Evolutionary conservation across 1,140 invertebrate species (phyloP).

Genomic region (Eumeta japonica): DNA sequence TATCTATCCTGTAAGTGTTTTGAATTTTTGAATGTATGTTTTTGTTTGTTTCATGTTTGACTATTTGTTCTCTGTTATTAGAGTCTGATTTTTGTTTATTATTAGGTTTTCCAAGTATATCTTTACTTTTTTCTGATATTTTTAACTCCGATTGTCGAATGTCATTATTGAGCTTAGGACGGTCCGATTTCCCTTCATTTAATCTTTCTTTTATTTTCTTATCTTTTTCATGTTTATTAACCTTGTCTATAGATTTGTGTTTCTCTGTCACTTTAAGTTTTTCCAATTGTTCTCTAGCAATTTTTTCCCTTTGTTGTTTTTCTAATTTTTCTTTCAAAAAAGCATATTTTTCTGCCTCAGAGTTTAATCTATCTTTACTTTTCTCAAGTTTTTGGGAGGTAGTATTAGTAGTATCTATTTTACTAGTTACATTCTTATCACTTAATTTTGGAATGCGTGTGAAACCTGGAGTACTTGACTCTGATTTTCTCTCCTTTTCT

Average conservation of each 20-base stretch:
- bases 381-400: constrained; percentile 22
- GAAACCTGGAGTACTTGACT: constrained; percentile 24
- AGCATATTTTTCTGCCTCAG: neutral
- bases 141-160: too few relatives aligned
- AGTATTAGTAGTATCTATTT: constrained; percentile 24
- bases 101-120: too few relatives aligned
- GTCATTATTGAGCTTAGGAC: too few relatives aligned
- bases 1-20: constrained; percentile 52
- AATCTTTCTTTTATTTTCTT: constrained; percentile 24
- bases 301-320: constrained; percentile 25
- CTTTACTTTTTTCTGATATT: constrained; percentile 17
- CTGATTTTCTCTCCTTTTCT: constrained; percentile 33
- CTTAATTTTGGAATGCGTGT: constrained; percentile 55
- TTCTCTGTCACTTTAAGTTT: constrained; percentile 42
- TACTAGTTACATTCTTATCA: constrained; percentile 28
- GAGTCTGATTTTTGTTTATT: constrained; percentile 33
- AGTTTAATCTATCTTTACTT: constrained; percentile 19
- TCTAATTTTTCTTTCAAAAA: constrained; percentile 22
- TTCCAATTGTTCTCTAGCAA: constrained; percentile 37
- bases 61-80: constrained; percentile 19
- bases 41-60: constrained; percentile 28
- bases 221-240: constrained; percentile 33
- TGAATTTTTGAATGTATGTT: constrained; percentile 48
- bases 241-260: constrained; percentile 43
- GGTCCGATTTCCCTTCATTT: too few relatives aligned